Evolutionary conservation across 2,797 vertebrate species (phyloP).

Genomic region (Tamandua tetradactyla): DNA sequence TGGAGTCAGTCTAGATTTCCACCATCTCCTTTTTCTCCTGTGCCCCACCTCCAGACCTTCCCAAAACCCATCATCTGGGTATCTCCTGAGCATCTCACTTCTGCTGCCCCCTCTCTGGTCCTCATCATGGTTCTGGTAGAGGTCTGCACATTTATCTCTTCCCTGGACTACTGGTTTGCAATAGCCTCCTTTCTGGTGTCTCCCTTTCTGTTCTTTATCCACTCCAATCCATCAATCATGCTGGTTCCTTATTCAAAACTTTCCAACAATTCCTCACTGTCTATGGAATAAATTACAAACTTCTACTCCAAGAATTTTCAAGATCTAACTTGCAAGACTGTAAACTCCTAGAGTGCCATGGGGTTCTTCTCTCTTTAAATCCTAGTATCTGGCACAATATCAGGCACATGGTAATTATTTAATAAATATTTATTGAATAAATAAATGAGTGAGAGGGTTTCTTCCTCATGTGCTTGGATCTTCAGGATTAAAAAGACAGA

Average conservation of each 20-base stretch:
- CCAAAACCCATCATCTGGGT: fast-evolving
- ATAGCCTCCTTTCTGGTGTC: not conserved
- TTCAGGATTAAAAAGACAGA: not conserved
- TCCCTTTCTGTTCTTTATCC: not conserved
- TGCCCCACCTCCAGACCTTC: not conserved
- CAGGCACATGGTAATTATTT: not conserved
- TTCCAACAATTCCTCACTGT: not conserved
- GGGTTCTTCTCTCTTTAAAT: not conserved
- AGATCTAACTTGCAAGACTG: not conserved
- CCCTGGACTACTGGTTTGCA: not conserved
- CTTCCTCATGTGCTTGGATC: not conserved
- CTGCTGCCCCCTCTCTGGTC: not conserved
- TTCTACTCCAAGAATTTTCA: not conserved
- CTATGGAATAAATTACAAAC: not conserved
- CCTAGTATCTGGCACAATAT: not conserved
- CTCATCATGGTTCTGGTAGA: not conserved
- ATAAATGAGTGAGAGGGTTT: not conserved
- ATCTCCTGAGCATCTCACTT: not conserved
- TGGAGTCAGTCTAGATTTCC: not conserved
- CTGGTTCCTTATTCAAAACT: not conserved
- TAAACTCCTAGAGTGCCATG: not conserved
- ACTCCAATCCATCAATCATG: not conserved
- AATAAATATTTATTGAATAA: not conserved
- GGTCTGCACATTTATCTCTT: not conserved
- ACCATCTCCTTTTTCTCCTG: not conserved